Conservation (phyloP, 2,113 vertebrate species). For the Takifugu bimaculatus region DNA sequence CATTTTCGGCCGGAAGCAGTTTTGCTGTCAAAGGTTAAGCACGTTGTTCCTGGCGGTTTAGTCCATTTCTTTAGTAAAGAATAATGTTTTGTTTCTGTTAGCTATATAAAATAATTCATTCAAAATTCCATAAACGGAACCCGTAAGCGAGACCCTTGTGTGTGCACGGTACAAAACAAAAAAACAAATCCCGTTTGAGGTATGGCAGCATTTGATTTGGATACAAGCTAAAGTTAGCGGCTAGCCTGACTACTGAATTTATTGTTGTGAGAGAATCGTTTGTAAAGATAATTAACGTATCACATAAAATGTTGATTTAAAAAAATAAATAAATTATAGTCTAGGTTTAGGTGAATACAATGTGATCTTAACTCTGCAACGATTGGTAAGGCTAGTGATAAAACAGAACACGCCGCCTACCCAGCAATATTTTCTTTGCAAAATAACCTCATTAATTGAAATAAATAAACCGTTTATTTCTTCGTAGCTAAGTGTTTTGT, state of each 20-base stretch:
- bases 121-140: too few relatives aligned
- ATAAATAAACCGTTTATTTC: too few relatives aligned
- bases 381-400: too few relatives aligned
- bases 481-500: too few relatives aligned
- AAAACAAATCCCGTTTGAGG: slow-evolving; percentile 19
- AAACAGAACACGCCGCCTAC: too few relatives aligned
- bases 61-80: not conserved
- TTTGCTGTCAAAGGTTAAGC: slow-evolving; percentile 45
- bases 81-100: slow-evolving; percentile 34
- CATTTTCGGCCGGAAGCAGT: slow-evolving; percentile 53
- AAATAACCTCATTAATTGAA: too few relatives aligned
- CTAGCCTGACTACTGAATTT: slow-evolving; percentile 16
- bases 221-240: slow-evolving; percentile 46
- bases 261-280: not conserved
- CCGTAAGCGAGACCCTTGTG: not conserved
- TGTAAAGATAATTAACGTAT: not conserved
- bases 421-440: too few relatives aligned
- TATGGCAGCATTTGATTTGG: slow-evolving; percentile 13
- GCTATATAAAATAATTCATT: not conserved
- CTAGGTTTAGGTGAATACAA: too few relatives aligned
- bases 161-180: not conserved
- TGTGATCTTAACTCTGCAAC: too few relatives aligned
- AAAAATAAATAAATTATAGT: too few relatives aligned
- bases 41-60: slow-evolving; percentile 48
- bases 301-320: not conserved